Evolutionary conservation across 2,888 invertebrate species (phyloP), one percentile per base, ranked within the genome.

Genomic region (Mystacides longicornis): DNA sequence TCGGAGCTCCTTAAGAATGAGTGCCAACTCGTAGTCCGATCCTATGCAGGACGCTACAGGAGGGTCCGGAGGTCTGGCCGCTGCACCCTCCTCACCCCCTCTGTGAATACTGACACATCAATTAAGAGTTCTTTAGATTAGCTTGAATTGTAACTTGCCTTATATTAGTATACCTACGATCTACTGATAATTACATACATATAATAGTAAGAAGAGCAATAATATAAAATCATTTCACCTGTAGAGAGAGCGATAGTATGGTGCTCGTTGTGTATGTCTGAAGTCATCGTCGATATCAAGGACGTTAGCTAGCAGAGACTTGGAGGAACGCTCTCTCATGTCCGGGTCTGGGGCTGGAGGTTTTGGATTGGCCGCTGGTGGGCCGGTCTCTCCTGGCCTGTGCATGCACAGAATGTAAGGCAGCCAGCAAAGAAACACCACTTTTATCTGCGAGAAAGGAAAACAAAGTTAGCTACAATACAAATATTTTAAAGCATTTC

Each of bases 271-370:
- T 70, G 83, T 82, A 74, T 87, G 88, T 67, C 89, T 82, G 77
- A 93, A 91, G 80, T 96, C 96, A 75, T 96, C 96, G 74, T 96
- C 96, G 75, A 96, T 91, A 78, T 96, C 96, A 68, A 96, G 83
- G 68, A 96, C 94, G 77, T 96, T 96, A 67, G 96, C 95, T 69
- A 97, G 81, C 67, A 97, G 82, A 70, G 93, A 93, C 78, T 94
- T 93, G 68, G 94, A 94, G 65, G 94, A 94, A 68, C 82, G 85
- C 73, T 92, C 92, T 71, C 89, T 89, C 68, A 93, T 80, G 77
- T 92, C 91, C 69, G 91, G 80, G 74, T 93, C 92, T 55, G 87
- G 82, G 72, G 91, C 82, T 68, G 91, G 85, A 69, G 86, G 81
- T 71, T 82, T 81, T 70, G 89, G 87, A 66, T 83, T 77, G 62